phyloP scores from a whole-genome alignment of 2,113 vertebrate species.

The Atherinomorus stipes region DNA sequence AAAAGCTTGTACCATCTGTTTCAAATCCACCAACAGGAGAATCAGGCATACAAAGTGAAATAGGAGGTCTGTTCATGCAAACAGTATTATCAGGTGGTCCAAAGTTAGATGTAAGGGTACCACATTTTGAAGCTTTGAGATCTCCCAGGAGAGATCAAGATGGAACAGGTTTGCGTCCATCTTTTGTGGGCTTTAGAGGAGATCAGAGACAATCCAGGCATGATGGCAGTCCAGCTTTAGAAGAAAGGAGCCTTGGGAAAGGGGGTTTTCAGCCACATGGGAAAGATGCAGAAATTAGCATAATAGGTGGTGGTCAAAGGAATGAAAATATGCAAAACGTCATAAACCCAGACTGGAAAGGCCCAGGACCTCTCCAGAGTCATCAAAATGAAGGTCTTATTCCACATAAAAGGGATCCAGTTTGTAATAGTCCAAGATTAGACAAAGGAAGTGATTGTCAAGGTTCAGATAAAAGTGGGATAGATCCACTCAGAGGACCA shows the following conservation, averaged over 20 bases:
- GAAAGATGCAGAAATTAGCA: slow-evolving; percentile 27
- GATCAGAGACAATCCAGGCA: slow-evolving; percentile 13
- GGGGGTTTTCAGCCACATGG: slow-evolving; percentile 16
- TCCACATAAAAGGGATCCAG: slow-evolving; percentile 11
- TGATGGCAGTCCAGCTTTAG: slow-evolving; percentile 19
- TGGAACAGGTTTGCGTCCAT: slow-evolving; percentile 16
- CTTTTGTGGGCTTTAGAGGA: slow-evolving; percentile 12
- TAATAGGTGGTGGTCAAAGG: slow-evolving; percentile 2
- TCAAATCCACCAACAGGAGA: slow-evolving; percentile 1
- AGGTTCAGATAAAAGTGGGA: slow-evolving; percentile 10
- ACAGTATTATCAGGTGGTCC: background rate
- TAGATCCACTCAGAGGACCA: slow-evolving; percentile 26
- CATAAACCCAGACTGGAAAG: slow-evolving; percentile 39
- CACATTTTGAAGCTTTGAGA: slow-evolving; percentile 6
- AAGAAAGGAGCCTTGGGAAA: background rate
- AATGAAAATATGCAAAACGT: slow-evolving; percentile 20
- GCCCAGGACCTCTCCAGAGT: slow-evolving; percentile 1
- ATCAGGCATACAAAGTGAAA: slow-evolving; percentile 17
- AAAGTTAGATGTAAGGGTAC: slow-evolving; percentile 6
- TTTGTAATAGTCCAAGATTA: slow-evolving; percentile 22
- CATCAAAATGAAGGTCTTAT: slow-evolving; percentile 15
- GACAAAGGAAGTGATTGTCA: slow-evolving; percentile 32
- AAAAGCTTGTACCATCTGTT: slow-evolving; percentile 11
- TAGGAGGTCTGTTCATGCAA: background rate
- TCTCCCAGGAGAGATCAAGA: slow-evolving; percentile 5